Evolutionary conservation across 2,888 invertebrate species (phyloP).

Genomic region (Philopedon plagiatum): DNA sequence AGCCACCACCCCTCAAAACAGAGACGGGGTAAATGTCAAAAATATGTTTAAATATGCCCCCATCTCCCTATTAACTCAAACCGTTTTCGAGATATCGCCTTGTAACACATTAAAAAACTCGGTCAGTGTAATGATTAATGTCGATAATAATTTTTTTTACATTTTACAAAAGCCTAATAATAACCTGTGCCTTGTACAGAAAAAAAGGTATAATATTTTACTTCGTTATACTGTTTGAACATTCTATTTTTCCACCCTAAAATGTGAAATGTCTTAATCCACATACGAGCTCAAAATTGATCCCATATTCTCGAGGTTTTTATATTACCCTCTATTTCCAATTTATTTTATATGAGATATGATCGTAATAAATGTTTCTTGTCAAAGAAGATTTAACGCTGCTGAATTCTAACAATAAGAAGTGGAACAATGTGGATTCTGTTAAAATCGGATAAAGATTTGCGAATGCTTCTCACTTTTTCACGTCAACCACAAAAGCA

Average conservation of each 20-base stretch:
- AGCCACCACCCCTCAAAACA: too few species aligned
- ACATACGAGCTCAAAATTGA: conserved; percentile 6
- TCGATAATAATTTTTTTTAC: too few species aligned
- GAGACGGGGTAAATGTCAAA: too few species aligned
- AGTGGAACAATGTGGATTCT: conserved; percentile 49
- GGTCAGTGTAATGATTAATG: too few species aligned
- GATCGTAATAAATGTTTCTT: conserved; percentile 51
- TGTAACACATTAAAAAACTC: too few species aligned
- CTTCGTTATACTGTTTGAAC: background rate
- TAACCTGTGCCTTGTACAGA: too few species aligned
- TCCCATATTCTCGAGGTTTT: conserved; percentile 10
- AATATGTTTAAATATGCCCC: too few species aligned
- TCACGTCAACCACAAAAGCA: conserved; percentile 31
- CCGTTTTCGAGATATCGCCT: too few species aligned
- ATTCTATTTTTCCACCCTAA: conserved; percentile 9
- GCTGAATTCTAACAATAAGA: conserved; percentile 46
- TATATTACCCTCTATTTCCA: conserved; percentile 15
- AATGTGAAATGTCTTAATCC: conserved; percentile 8
- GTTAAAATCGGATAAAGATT: conserved; percentile 52
- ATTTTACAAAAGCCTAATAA: too few species aligned
- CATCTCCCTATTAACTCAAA: too few species aligned
- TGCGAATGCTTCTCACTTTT: conserved; percentile 48
- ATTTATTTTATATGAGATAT: conserved; percentile 37
- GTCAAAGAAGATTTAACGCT: conserved; percentile 51
- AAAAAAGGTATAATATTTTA: background rate